Evolutionary conservation across 1,140 invertebrate species (phyloP).

Genomic region (Archegozetes longisetosus): DNA sequence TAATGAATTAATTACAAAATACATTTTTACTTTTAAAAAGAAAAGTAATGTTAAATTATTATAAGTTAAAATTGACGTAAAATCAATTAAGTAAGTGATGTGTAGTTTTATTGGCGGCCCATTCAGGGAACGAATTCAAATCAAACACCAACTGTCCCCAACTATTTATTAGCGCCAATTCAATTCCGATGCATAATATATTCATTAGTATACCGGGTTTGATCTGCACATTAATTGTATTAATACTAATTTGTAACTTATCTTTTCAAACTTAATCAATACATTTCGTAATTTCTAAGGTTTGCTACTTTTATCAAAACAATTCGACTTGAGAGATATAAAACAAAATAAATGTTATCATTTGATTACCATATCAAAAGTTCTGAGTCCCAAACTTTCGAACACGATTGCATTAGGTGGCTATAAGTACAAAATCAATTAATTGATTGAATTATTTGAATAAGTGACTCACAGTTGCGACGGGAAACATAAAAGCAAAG

Average conservation of each 20-base stretch:
- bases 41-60: not conserved
- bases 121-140: slow-evolving; percentile 36
- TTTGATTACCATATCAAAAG: slow-evolving; percentile 47
- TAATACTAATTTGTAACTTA: not conserved
- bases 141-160: slow-evolving; percentile 40
- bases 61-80: not conserved
- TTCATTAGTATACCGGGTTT: slow-evolving; percentile 61
- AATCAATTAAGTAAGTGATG: too few relatives aligned
- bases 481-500: slow-evolving; percentile 41
- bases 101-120: too few relatives aligned
- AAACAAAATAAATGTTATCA: slow-evolving; percentile 8
- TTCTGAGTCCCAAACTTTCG: slow-evolving; percentile 49
- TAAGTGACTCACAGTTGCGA: slow-evolving; percentile 30
- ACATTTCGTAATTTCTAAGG: too few relatives aligned
- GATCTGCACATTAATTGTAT: slow-evolving; percentile 26
- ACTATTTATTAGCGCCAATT: slow-evolving; percentile 50
- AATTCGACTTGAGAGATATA: not conserved
- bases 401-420: slow-evolving; percentile 27
- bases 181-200: slow-evolving; percentile 47
- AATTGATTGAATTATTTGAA: not conserved
- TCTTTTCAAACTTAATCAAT: not conserved
- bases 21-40: not conserved
- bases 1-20: not conserved
- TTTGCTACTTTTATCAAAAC: too few relatives aligned
- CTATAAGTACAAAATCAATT: not conserved